A percentile compares a stretch with the other conserved stretches of the same genome.
Conservation (phyloP, 2,797 vertebrate species). For the Telmatherina bonti region DNA sequence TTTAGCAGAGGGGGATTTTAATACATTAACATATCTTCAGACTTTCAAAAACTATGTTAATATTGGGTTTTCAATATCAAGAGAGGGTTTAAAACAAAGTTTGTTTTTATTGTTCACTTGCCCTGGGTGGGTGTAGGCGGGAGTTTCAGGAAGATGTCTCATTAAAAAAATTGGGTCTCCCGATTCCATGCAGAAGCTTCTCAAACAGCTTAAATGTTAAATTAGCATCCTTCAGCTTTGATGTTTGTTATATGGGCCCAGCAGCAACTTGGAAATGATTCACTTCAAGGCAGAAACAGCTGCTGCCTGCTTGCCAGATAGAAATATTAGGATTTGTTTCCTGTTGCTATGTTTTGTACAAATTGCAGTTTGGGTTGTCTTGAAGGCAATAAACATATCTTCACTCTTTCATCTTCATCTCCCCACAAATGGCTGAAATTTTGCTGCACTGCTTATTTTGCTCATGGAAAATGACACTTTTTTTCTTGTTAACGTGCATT, state of each 20-base stretch:
- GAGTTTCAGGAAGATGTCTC: constrained; percentile 13
- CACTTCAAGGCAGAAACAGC: constrained; percentile 20
- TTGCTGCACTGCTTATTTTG: background rate
- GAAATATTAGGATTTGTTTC: constrained; percentile 19
- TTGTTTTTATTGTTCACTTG: constrained; percentile 2
- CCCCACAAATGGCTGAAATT: background rate
- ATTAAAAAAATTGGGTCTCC: constrained; percentile 29
- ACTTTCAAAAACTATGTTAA: too few relatives aligned
- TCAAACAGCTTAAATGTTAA: constrained; percentile 40
- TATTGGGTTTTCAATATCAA: too few relatives aligned
- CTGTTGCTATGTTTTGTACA: constrained; percentile 3
- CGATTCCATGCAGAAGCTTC: constrained; percentile 32
- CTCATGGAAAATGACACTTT: background rate
- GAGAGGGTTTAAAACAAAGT: constrained; percentile 16
- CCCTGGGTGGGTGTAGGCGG: constrained; percentile 20
- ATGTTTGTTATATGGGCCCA: constrained; percentile 22
- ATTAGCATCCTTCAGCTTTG: constrained; percentile 45
- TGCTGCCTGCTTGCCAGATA: background rate
- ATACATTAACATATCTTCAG: too few relatives aligned
- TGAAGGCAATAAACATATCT: background rate
- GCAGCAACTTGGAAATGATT: constrained; percentile 18
- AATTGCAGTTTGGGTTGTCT: background rate
- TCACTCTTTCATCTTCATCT: constrained; percentile 6
- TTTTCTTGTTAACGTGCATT: background rate
- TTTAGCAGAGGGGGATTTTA: too few relatives aligned